Conservation (phyloP, 2,797 vertebrate genomes). For the Novumbra hubbsi region DNA sequence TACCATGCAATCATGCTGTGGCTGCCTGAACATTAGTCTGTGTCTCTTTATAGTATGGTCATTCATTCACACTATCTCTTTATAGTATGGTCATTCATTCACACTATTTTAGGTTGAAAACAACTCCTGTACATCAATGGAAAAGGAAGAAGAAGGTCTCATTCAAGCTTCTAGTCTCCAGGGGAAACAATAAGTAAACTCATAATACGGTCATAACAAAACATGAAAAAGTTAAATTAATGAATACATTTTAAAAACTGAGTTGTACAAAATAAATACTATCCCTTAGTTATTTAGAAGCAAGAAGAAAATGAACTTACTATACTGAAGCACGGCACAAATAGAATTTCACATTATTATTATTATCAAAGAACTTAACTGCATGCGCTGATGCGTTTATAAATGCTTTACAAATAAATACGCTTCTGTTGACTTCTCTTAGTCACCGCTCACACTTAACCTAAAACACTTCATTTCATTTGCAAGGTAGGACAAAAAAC, state of each 20-base stretch:
- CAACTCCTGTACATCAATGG: constrained; percentile 71
- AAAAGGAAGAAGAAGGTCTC: constrained; percentile 54
- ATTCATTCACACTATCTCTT: constrained; percentile 74
- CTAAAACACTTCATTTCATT: constrained; percentile 44
- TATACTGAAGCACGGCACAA: constrained; percentile 76
- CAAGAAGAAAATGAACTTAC: constrained; percentile 60
- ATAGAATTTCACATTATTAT: constrained; percentile 73
- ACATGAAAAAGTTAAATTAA: constrained; percentile 32
- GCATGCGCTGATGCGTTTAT: constrained; percentile 76
- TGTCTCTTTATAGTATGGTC: constrained; percentile 71
- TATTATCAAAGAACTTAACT: constrained; percentile 79
- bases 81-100: constrained; percentile 71
- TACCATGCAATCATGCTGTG: constrained; percentile 81
- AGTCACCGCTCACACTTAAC: constrained; percentile 40
- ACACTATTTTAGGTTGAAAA: constrained; percentile 69
- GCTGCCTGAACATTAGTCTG: constrained; percentile 65
- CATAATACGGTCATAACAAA: constrained; percentile 45
- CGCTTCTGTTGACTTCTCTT: constrained; percentile 46
- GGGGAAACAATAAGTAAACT: constrained; percentile 34
- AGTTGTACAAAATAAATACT: constrained; percentile 64
- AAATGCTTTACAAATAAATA: constrained; percentile 73
- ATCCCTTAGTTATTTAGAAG: constrained; percentile 64
- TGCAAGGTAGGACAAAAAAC: constrained; percentile 39
- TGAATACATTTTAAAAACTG: constrained; percentile 60
- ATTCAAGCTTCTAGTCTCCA: constrained; percentile 58